phyloP scores from a whole-genome alignment of 2,113 vertebrate species.

The Anhinga rufa region DNA sequence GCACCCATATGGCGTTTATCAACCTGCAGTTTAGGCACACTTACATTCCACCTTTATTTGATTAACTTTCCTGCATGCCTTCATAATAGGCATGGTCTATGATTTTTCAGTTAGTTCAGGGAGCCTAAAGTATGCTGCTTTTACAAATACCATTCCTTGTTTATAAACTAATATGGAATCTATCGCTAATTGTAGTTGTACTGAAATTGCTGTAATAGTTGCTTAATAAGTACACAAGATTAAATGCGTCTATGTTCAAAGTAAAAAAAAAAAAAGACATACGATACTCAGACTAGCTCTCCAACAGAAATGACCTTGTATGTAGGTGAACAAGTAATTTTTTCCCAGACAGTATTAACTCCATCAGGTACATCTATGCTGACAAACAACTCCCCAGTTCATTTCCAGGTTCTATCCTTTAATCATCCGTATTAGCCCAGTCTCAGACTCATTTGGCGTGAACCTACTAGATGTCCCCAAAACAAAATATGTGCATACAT shows the following conservation, averaged over 20 bases:
- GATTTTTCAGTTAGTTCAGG: background rate
- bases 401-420: background rate
- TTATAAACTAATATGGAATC: background rate
- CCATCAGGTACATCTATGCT: background rate
- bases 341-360: background rate
- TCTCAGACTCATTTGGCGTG: background rate
- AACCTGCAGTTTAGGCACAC: background rate
- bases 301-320: background rate
- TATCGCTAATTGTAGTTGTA: background rate
- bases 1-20: slow-evolving; percentile 27
- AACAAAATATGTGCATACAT: background rate
- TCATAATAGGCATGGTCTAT: background rate
- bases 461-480: background rate
- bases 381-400: background rate
- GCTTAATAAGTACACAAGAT: background rate
- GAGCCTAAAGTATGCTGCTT: background rate
- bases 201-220: background rate
- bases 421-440: background rate
- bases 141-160: background rate
- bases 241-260: background rate
- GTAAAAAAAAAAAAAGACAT: background rate
- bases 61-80: slow-evolving; percentile 26
- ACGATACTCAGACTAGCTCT: background rate
- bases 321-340: background rate
- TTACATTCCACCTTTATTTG: slow-evolving; percentile 41